Evolutionary conservation across 1,140 invertebrate species (phyloP).

Genomic region (Bombyx mandarina): DNA sequence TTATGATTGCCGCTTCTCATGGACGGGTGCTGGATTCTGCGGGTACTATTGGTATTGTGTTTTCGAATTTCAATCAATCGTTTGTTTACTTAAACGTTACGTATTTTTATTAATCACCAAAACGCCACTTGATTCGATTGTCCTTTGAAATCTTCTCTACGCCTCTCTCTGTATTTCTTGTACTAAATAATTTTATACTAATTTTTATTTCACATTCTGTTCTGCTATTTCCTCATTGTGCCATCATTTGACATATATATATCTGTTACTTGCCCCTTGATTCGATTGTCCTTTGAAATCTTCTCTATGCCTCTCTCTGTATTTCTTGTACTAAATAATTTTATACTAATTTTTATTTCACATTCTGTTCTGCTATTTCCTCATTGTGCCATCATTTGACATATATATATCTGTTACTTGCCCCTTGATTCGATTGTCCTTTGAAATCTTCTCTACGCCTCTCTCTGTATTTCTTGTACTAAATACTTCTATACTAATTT

Average conservation of each 20-base stretch:
- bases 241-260: neutral
- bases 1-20: constrained; percentile 73
- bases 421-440: constrained; percentile 41
- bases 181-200: neutral
- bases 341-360: neutral
- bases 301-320: constrained; percentile 8
- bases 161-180: constrained; percentile 11
- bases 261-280: constrained; percentile 35
- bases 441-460: constrained; percentile 1
- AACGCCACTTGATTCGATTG: constrained; percentile 50
- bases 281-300: constrained; percentile 14
- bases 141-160: neutral
- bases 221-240: too few relatives aligned
- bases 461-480: constrained; percentile 7
- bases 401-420: constrained; percentile 5
- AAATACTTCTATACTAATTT: too few relatives aligned
- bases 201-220: constrained; percentile 3
- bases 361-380: neutral
- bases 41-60: constrained; percentile 59
- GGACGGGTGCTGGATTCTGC: constrained; percentile 54
- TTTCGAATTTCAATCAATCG: constrained; percentile 6
- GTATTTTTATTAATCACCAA: constrained; percentile 1
- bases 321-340: neutral
- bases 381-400: neutral
- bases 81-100: constrained; percentile 24